Evolutionary conservation across 2,113 vertebrate species (phyloP), one percentile per base, ranked within the genome.

Genomic region (Smithornis capensis): DNA sequence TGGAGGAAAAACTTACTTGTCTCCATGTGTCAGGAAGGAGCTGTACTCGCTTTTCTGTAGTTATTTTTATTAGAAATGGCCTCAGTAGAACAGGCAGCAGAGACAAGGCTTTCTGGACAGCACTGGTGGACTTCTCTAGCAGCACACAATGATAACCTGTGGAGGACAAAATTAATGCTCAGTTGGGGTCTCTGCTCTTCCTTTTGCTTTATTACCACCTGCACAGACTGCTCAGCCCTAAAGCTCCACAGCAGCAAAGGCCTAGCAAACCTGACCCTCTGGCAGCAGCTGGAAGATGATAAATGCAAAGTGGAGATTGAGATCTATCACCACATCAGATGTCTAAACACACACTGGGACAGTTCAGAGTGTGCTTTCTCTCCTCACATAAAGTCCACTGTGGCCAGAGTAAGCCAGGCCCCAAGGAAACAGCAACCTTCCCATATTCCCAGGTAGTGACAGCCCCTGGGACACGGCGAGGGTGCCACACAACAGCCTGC

Each of bases 401-500:
- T 10, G 9, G 6, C 33, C 37, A 67, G 40, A 2, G 2, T 14
- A 53, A 83, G 18, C 9, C 57, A 87, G 44, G 21, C 29, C 40
- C 21, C 55, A 40, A 31, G 27, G 27, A n/a, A 49, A 68, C 9
- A 57, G 42, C 84, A 68, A 28, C 18, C 4, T 44, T 79, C 19
- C 24, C 31, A 11, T 13, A 8, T 14, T 56, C 31, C 18, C 80
- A 91, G 44, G 12, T 12, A 45, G 70, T 9, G 3, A 31, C 42
- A 52, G 24, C 16, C 40, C 27, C 44, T 2, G 1, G 67, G 37
- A 59, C 12, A 7, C 3, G 2, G 8, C 0, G 0, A 29, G 25
- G 47, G 47, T 67, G 42, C 47, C 14, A 24, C 71, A 18, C 8
- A 55, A 19, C 9, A n/a, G 31, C 18, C 3, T 0, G 80, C 62